Evolutionary conservation across 2,888 invertebrate genomes (phyloP), one percentile per base, ranked within the genome.

Genomic region (Atherix ibis): DNA sequence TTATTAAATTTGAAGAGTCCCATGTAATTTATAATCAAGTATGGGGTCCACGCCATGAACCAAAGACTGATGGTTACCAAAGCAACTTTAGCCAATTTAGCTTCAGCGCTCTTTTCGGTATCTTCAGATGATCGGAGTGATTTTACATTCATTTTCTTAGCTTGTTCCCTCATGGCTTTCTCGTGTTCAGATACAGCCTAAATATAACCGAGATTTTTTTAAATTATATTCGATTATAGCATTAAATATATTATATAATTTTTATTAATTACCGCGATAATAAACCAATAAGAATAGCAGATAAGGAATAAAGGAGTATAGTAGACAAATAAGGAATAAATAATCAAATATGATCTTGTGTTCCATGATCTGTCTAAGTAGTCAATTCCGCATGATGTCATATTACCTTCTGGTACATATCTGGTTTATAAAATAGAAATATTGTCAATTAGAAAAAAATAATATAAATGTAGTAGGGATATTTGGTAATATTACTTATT

Each of bases 21-120:
- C 41, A 77, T 65, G 52, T 69, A 78, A 59, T 87, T 85, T 52
- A 87, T 80, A 34, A 85, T 72, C 44, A 84, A 63, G 52, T 88
- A 89, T 6, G 88, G 88, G 16, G 85, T 84, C 91, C 91, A 92
- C 31, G 88, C 87, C 69, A 85, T 73, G 65, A 89, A 80, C 84
- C 88, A 92, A 45, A 89, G 63, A 0, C 81, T 72, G 49, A 91
- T 84, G 40, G 88, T 89, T 70, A 84, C 83, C 52, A 91, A 65
- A 34, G 91, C 88, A 35, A 91, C 81, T 69, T 87, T 87, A 36
- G 87, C 87, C 46, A 87, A 62, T 67, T 85, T 84, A 58, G 78
- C 80, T 62, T 87, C 87, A 6, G 85, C 82, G 50, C 83, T 84
- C 31, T 80, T 78, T 48, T 75, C 74, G 10, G 74, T 69, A 44